A percentile compares a stretch with the other conserved stretches of the same genome.
These are phyloP conservation scores for Camptogramma bilineatum DNA, from an alignment of 2,888 invertebrate species.

Conservation along the genomic window DNA sequence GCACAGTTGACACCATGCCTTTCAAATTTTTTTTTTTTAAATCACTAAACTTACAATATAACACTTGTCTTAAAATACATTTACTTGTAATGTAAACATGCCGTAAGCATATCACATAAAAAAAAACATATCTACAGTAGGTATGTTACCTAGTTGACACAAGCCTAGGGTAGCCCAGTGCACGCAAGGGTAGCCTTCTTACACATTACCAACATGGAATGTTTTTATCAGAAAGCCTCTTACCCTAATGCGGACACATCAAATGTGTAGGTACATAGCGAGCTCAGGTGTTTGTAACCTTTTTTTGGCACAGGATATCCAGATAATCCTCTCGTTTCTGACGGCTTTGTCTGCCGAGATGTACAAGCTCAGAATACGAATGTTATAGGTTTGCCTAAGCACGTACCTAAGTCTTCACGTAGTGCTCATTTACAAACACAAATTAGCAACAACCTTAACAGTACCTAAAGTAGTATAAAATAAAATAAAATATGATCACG, in stretches of 20 bases:
- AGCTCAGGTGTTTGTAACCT: conserved; percentile 47
- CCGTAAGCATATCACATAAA: too few relatives aligned
- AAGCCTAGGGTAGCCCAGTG: neutral
- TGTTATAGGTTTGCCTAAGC: conserved; percentile 4
- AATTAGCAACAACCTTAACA: neutral
- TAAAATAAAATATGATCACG: too few relatives aligned
- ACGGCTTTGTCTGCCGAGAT: conserved; percentile 40
- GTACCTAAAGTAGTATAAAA: too few relatives aligned
- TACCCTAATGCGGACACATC: conserved; percentile 20
- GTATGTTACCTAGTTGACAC: conserved; percentile 1
- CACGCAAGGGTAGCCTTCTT: neutral
- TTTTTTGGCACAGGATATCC: conserved; percentile 40
- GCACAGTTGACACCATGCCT: too few relatives aligned
- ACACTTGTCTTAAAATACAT: too few relatives aligned
- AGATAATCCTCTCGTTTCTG: conserved; percentile 46
- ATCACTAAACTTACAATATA: too few relatives aligned
- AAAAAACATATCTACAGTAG: too few relatives aligned
- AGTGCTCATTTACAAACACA: neutral
- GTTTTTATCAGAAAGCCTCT: conserved; percentile 14
- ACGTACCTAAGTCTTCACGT: conserved; percentile 5
- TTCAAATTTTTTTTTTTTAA: too few relatives aligned
- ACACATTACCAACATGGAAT: conserved; percentile 3
- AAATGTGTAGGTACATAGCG: conserved; percentile 24
- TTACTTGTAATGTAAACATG: too few relatives aligned
- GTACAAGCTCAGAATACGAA: conserved; percentile 34